A percentile compares a stretch with the other conserved stretches of the same genome.
Evolutionary conservation across 1,140 invertebrate species (phyloP).

Genomic region (Leptinotarsa undecemlineata): DNA sequence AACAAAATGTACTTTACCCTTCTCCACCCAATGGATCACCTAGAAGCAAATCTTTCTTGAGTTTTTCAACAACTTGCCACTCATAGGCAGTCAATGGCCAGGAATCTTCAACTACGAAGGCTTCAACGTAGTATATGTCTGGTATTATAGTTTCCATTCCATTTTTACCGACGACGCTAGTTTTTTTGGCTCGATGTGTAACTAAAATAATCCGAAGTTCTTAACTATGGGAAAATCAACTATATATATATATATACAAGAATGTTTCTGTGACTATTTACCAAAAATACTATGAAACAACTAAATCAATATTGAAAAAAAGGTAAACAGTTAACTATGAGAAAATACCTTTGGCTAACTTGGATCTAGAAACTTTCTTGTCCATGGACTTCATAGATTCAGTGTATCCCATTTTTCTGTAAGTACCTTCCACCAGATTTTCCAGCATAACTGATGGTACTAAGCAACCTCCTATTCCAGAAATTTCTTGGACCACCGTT

Average conservation of each 20-base stretch:
- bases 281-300: no score
- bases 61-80: constrained; percentile 29
- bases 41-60: background rate
- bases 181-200: no score
- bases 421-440: background rate
- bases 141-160: background rate
- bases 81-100: constrained; percentile 37
- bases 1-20: no score
- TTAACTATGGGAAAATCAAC: no score
- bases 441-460: constrained; percentile 16
- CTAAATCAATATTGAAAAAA: no score
- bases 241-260: no score
- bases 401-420: background rate
- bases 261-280: no score
- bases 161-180: no score
- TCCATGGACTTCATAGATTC: background rate
- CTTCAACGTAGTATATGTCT: constrained; percentile 9
- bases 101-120: constrained; percentile 23
- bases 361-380: background rate
- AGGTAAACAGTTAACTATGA: no score
- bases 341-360: background rate
- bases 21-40: background rate
- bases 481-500: constrained; percentile 16
- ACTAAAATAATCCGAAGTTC: no score
- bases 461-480: constrained; percentile 22